Percentiles rank a stretch among this genome's conserved stretches.
Evolutionary conservation across 2,113 vertebrate species (phyloP).

Genomic region (Laterallus jamaicensis): DNA sequence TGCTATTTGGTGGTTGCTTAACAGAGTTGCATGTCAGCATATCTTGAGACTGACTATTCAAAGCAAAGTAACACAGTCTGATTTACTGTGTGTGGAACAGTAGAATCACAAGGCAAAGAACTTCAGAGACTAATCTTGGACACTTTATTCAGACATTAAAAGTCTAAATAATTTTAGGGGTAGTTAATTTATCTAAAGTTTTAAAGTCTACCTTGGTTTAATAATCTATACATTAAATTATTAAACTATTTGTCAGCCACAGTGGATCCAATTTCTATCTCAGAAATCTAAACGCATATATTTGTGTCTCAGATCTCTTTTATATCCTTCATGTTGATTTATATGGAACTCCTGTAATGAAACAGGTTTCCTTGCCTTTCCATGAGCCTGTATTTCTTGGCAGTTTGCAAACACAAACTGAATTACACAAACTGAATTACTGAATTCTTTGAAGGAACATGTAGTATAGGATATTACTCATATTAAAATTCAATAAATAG

Average conservation of each 20-base stretch:
- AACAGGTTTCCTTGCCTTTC: neutral
- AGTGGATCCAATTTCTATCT: neutral
- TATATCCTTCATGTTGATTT: neutral
- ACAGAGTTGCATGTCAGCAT: neutral
- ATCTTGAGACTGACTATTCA: neutral
- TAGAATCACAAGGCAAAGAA: neutral
- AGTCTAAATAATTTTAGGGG: neutral
- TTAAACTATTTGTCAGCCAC: neutral
- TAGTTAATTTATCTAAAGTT: neutral
- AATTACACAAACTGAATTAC: neutral
- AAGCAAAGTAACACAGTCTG: neutral
- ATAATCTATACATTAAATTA: neutral
- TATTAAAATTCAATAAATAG: neutral
- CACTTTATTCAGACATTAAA: neutral
- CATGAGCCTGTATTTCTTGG: neutral
- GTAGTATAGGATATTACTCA: neutral
- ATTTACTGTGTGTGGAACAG: neutral
- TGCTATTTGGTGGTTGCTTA: neutral
- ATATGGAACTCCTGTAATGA: neutral
- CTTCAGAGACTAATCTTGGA: neutral
- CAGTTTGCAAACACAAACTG: neutral
- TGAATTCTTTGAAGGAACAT: neutral
- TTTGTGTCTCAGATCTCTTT: neutral
- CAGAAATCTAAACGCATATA: neutral
- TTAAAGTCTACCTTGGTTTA: neutral